Base-by-base conservation (phyloP, 2,888 invertebrate species). In the Bursaphelenchus okinawaensis region DNA sequence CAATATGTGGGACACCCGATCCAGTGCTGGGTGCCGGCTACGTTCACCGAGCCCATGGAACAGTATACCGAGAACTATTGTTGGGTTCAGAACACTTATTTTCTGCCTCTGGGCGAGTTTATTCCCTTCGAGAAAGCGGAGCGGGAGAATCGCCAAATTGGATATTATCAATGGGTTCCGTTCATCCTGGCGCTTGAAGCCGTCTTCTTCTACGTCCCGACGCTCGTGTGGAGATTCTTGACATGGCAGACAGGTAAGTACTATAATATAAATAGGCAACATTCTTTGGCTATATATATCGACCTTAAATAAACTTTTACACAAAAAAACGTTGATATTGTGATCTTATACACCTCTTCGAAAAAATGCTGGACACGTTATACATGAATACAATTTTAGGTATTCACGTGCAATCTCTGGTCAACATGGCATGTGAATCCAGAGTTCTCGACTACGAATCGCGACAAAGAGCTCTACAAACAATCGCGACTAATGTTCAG, bases 61-160 rank as follows among this genome's bases (percentile, higher is more conserved):
- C 82, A 82, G 72, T 82, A 82, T 66, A 83, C 82, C 55, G 82
- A 82, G 69, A 82, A 83, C 69, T 82, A 82, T 70, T 82, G 82
- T 67, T 82, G 82, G 80, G 82, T 82, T 28, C 77, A 77, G 62
- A 83, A 81, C 71, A 82, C 82, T 50, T 82, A 82, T 69, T 82
- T 82, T 52, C 70, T 82, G 40, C 82, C 82, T 19, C 72, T 82
- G 28, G 73, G 79, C 67, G 82, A 82, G 67, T 82, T 78, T 71
- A 82, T 82, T 67, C 82, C 82, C 28, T 78, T 77, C 71, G 77
- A 81, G 59, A 72, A 74, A 67, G 74, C 70, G 6, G 75, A 76
- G 40, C 65, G 69, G 61, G 82, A 82, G 62, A 75, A 79, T 66
- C 69, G 82, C n/a, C 82, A 83, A 72, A 83, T 81, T 70, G 81